phyloP scores from a whole-genome alignment of 2,888 invertebrate genomes.

The Volucella zonaria region DNA sequence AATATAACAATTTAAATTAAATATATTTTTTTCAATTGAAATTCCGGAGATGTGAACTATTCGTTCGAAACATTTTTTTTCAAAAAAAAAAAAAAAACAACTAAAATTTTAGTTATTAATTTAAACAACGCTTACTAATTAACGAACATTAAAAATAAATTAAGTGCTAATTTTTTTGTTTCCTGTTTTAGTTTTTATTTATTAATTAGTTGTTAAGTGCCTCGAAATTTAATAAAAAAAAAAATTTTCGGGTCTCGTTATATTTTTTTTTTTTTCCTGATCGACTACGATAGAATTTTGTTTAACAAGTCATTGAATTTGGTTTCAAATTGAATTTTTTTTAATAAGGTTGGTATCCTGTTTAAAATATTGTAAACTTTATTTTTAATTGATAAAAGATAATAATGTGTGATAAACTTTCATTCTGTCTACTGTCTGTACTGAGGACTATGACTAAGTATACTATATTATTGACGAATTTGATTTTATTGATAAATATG shows the following conservation, averaged over 20 bases:
- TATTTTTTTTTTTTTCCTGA: constrained; percentile 19
- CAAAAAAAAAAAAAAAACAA: constrained; percentile 23
- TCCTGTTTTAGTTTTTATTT: constrained; percentile 41
- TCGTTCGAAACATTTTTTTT: constrained; percentile 53
- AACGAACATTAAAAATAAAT: constrained; percentile 36
- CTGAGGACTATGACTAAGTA: constrained; percentile 14
- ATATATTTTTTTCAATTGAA: constrained; percentile 29
- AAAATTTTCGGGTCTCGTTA: constrained; percentile 25
- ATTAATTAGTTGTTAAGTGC: constrained; percentile 65
- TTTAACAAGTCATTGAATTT: constrained; percentile 13
- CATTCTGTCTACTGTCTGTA: background rate
- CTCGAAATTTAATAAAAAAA: constrained; percentile 33
- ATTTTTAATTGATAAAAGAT: constrained; percentile 9
- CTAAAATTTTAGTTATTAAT: constrained; percentile 17
- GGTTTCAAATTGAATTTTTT: constrained; percentile 22
- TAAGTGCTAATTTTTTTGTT: constrained; percentile 46
- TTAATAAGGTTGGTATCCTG: constrained; percentile 53
- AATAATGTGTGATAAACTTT: constrained; percentile 32
- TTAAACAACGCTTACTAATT: constrained; percentile 40
- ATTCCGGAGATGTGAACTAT: constrained; percentile 71
- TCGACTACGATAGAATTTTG: constrained; percentile 7
- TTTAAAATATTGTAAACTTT: background rate
- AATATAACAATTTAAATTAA: constrained; percentile 9
- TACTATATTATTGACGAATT: constrained; percentile 31
- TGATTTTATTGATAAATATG: constrained; percentile 22